Evolutionary conservation across 92 coral and sea anemone species (phyloP), one percentile per base, ranked within the genome.

Genomic region (Montipora capitata): DNA sequence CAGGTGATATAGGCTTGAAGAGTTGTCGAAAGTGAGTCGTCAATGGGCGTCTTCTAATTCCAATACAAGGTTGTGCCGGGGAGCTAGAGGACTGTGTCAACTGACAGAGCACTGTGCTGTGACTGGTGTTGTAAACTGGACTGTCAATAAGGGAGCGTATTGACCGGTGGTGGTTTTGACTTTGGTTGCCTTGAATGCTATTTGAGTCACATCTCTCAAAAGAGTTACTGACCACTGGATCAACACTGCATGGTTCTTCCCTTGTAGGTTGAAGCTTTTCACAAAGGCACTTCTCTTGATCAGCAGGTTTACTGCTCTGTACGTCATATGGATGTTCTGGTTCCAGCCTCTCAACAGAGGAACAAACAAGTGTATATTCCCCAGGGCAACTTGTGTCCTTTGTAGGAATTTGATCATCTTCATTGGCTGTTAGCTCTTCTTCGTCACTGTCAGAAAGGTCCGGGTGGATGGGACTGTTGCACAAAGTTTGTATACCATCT

Each of bases 11-110:
- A 7, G 95, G 96, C 68, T 94, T 93, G 85, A 94, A 95, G 63
- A 95, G 73, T 68, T 88, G 90, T 81, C 95, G 81, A 78, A 95
- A 95, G 81, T 95, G 96, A 48, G 95, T 84, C 71, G 98, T 95
- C 68, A 94, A 84, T n/a, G 90, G 87, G 35, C 94, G 76, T 15
- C 78, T 70, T 39, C 16, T 51, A 82, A n/a, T 6, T 64, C 59
- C 66, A 35, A 35, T 39, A 10, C 42, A 45, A 1, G 68, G 51
- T 38, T 17, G 43, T 18, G 27, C 14, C n/a, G 62, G 56, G 6
- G 64, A 57, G 45, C 35, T 42, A 51, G 67, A 12, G 27, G 82
- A 41, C 68, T 87, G 88, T 80, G 91, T 10, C 13, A 73, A 42
- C 45, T 88, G 91, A 58, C 80, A 63, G 10, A 78, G 83, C 43